Percentiles rank a stretch among this genome's conserved stretches.
phyloP scores from a whole-genome alignment of 2,888 invertebrate species.

The Leucophora obtusa region DNA sequence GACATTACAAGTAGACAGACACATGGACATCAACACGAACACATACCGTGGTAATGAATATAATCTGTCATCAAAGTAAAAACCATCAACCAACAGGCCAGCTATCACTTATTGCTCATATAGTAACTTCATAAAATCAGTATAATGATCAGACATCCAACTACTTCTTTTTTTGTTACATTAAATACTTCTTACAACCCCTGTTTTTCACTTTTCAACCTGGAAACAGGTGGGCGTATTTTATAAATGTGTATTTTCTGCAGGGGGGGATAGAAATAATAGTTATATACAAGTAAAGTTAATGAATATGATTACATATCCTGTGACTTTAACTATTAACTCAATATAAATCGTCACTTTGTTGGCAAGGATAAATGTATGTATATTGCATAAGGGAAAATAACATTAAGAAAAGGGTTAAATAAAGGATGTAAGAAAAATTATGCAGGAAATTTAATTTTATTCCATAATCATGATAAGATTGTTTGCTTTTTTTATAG shows the following conservation, averaged over 20 bases:
- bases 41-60: conserved; percentile 72
- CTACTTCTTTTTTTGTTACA: neutral
- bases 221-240: conserved; percentile 70
- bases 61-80: conserved; percentile 76
- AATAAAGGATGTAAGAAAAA: conserved; percentile 34
- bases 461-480: conserved; percentile 39
- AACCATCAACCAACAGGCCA: conserved; percentile 42
- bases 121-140: conserved; percentile 1
- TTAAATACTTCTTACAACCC: conserved; percentile 29
- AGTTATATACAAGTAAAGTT: conserved; percentile 52
- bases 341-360: conserved; percentile 72
- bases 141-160: conserved; percentile 15
- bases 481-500: conserved; percentile 14
- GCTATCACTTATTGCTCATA: conserved; percentile 46
- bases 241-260: conserved; percentile 43
- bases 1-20: conserved; percentile 4
- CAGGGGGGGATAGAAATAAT: conserved; percentile 12
- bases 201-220: conserved; percentile 53
- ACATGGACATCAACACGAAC: conserved; percentile 35
- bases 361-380: conserved; percentile 37
- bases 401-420: conserved; percentile 32
- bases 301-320: conserved; percentile 69
- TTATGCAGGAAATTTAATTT: conserved; percentile 58
- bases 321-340: conserved; percentile 74
- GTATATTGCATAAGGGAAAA: neutral